phyloP scores from a whole-genome alignment of 2,113 vertebrate species.

The Salvelinus fontinalis region DNA sequence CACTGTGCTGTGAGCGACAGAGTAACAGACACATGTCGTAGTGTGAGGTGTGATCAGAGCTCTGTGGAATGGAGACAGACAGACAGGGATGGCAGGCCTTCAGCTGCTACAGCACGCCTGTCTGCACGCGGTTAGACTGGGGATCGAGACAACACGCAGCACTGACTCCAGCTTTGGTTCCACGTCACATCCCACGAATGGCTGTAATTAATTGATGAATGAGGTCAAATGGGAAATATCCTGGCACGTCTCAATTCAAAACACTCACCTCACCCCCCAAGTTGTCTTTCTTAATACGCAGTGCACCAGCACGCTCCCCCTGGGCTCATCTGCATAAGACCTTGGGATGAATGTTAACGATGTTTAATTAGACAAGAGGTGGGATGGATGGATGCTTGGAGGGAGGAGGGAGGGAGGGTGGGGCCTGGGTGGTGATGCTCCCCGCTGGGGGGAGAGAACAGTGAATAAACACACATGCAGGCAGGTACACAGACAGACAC shows the following conservation, averaged over 20 bases:
- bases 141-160: constrained; percentile 39
- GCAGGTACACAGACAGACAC: constrained; percentile 42
- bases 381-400: constrained; percentile 61
- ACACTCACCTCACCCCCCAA: constrained; percentile 60
- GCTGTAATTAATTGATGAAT: constrained; percentile 81
- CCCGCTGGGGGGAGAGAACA: too few relatives aligned
- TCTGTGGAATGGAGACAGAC: constrained; percentile 43
- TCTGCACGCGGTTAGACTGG: too few relatives aligned
- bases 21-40: constrained; percentile 63
- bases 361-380: constrained; percentile 81
- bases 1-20: constrained; percentile 34
- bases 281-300: constrained; percentile 78
- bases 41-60: constrained; percentile 59
- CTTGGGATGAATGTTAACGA: constrained; percentile 83
- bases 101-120: too few relatives aligned
- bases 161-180: constrained; percentile 73
- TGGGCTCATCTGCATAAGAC: constrained; percentile 82
- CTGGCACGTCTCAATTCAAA: constrained; percentile 74
- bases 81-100: neutral
- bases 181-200: constrained; percentile 73
- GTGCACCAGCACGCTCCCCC: constrained; percentile 69
- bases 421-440: constrained; percentile 49
- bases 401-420: neutral
- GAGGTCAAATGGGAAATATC: constrained; percentile 78
- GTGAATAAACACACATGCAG: too few relatives aligned